A percentile compares a stretch with the other conserved stretches of the same genome.
Conservation (phyloP, 2,888 invertebrate genomes). For the Sphaerophoria taeniata region DNA sequence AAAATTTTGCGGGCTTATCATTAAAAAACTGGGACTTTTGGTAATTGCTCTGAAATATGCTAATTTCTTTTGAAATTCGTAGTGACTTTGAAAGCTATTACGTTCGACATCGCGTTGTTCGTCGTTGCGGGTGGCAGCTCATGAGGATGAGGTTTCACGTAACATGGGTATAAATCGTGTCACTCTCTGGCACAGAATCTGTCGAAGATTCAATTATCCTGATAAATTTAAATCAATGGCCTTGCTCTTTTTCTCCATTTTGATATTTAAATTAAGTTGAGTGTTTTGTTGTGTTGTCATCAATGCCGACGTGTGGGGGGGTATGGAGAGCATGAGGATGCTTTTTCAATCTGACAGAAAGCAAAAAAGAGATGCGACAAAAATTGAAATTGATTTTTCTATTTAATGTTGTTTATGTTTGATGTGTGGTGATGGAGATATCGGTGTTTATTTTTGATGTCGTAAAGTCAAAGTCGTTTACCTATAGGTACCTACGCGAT, state of each 20-base stretch:
- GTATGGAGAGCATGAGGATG: conserved; percentile 5
- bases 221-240: conserved; percentile 42
- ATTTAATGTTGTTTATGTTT: conserved; percentile 19
- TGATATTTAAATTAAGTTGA: conserved; percentile 18
- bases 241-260: conserved; percentile 9
- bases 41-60: conserved; percentile 42
- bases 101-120: not conserved
- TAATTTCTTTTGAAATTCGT: conserved; percentile 27
- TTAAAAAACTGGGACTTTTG: conserved; percentile 18
- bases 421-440: conserved; percentile 2
- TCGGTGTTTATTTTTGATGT: not conserved
- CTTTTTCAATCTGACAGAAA: conserved; percentile 15
- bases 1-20: no score
- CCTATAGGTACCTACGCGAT: no score
- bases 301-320: not conserved
- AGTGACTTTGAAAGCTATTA: not conserved
- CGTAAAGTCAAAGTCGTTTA: no score
- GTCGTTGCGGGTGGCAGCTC: not conserved
- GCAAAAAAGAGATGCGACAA: conserved; percentile 6
- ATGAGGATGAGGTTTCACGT: conserved; percentile 32
- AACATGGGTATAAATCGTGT: conserved; percentile 55
- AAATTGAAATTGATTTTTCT: conserved; percentile 34
- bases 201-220: conserved; percentile 57
- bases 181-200: conserved; percentile 27
- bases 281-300: no score